These are phyloP conservation scores for Rhyacophila evoluta DNA, from an alignment of 2,888 invertebrate species.

Conservation along the genomic window DNA sequence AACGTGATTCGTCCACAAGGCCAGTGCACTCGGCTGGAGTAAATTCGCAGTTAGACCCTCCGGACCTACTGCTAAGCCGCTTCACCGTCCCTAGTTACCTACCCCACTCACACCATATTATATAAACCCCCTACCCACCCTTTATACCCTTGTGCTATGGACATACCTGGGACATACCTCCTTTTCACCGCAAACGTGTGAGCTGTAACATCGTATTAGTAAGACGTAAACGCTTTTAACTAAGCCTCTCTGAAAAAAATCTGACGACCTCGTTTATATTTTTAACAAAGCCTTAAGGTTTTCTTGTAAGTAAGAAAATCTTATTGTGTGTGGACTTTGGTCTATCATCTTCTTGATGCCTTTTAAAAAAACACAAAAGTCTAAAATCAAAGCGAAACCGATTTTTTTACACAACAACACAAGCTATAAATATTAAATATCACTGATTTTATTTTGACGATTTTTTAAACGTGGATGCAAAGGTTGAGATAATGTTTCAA, in stretches of 20 bases:
- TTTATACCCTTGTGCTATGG: conserved; percentile 1
- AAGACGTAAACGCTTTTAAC: conserved; percentile 15
- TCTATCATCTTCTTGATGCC: too few species aligned
- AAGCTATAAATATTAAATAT: too few species aligned
- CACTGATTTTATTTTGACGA: too few species aligned
- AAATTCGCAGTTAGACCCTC: conserved; percentile 43
- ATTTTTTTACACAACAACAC: too few species aligned
- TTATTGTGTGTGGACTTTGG: neutral
- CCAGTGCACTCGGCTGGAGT: conserved; percentile 41
- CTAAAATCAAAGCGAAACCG: too few species aligned
- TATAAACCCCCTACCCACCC: neutral
- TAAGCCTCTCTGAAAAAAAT: neutral
- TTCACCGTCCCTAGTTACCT: conserved; percentile 8
- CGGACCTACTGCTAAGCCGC: neutral
- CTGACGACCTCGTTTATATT: conserved; percentile 14
- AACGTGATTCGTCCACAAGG: conserved; percentile 13
- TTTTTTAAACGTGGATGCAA: too few species aligned
- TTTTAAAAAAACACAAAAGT: too few species aligned
- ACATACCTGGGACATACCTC: conserved; percentile 30
- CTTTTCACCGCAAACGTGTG: conserved; percentile 18
- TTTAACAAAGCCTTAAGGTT: neutral
- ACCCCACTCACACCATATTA: conserved; percentile 25
- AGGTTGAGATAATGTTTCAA: too few species aligned
- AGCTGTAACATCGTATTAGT: neutral
- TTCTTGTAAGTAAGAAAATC: neutral